These are phyloP conservation scores for Tauraco erythrolophus DNA, from an alignment of 2,113 vertebrate genomes.

Conservation along the genomic window DNA sequence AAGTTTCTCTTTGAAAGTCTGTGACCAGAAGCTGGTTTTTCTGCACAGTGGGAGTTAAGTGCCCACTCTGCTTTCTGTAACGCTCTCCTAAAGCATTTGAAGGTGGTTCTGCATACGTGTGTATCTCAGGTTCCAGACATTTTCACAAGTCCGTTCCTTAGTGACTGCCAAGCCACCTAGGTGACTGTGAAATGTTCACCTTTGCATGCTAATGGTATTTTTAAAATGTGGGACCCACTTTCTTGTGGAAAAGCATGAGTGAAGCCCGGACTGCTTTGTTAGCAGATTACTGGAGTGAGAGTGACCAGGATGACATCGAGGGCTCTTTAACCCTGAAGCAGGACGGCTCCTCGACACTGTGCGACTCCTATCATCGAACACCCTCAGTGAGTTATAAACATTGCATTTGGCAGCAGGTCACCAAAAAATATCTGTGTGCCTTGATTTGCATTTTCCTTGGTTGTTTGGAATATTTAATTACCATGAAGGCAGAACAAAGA, in stretches of 20 bases:
- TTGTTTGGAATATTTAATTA: neutral
- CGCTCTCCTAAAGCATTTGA: fast-evolving
- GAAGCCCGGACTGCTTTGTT: neutral
- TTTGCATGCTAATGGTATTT: neutral
- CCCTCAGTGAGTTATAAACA: conserved; percentile 82
- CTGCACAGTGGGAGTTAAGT: neutral
- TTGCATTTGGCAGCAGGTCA: neutral
- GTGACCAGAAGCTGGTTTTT: neutral
- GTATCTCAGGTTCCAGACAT: neutral
- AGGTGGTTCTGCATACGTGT: neutral
- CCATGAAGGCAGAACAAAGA: neutral
- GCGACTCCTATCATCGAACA: conserved; percentile 86
- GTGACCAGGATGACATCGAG: conserved; percentile 90
- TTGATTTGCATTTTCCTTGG: neutral
- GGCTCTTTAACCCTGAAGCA: conserved; percentile 91
- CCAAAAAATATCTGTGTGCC: neutral
- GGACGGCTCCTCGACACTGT: conserved; percentile 83
- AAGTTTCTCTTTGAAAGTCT: neutral
- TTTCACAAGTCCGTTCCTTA: neutral
- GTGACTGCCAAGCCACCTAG: neutral
- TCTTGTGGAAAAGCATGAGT: neutral
- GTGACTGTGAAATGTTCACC: neutral
- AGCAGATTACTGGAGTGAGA: conserved; percentile 95
- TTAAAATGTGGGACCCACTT: neutral
- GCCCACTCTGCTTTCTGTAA: neutral